phyloP scores from a whole-genome alignment of 2,113 vertebrate genomes.

The Rhegmatorhina hoffmannsi region DNA sequence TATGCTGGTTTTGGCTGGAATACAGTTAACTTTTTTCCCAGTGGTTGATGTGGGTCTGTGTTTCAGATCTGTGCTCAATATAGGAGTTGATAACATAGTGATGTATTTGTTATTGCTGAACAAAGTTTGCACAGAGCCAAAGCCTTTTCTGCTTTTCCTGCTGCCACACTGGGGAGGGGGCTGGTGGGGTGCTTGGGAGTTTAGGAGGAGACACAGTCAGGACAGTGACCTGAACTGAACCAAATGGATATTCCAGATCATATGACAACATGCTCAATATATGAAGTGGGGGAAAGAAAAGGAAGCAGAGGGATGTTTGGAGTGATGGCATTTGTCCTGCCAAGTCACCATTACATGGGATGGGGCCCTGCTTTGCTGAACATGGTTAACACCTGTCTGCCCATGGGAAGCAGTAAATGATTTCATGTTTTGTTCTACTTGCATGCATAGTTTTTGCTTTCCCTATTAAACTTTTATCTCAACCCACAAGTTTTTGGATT shows the following conservation, averaged over 20 bases:
- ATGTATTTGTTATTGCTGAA: background rate
- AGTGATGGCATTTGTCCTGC: background rate
- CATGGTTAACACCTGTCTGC: background rate
- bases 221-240: background rate
- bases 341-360: background rate
- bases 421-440: background rate
- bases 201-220: background rate
- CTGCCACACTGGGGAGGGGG: background rate
- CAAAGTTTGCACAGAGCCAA: background rate
- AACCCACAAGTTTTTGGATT: background rate
- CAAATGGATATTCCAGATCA: background rate
- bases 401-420: background rate
- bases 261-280: background rate
- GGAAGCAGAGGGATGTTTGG: background rate
- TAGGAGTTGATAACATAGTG: background rate
- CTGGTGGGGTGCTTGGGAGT: too few relatives aligned
- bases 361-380: background rate
- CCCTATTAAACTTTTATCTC: background rate
- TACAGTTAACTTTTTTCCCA: background rate
- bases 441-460: background rate
- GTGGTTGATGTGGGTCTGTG: background rate
- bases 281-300: background rate
- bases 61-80: background rate
- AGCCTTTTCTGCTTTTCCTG: background rate
- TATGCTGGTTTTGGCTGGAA: background rate